Evolutionary conservation across 2,888 invertebrate genomes (phyloP).

Genomic region (Lysandra bellargus): DNA sequence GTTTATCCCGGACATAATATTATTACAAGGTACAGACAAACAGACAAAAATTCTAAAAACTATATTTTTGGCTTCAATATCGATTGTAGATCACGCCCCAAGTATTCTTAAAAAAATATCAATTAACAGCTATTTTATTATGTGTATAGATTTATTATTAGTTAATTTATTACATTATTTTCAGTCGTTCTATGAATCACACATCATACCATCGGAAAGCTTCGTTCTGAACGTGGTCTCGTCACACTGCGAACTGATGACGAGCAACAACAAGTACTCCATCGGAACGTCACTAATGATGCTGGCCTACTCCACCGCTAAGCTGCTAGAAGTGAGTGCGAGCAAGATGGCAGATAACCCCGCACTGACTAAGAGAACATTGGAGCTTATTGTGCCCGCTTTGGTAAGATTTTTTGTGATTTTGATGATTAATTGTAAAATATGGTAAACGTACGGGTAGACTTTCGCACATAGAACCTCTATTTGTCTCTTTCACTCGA

Average conservation of each 20-base stretch:
- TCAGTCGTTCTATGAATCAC: slow-evolving; percentile 86
- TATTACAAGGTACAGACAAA: too few relatives aligned
- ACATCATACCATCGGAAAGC: slow-evolving; percentile 91
- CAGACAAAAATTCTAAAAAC: too few relatives aligned
- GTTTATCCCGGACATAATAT: too few relatives aligned
- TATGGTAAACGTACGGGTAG: background rate
- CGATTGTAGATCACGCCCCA: too few relatives aligned
- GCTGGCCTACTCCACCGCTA: slow-evolving; percentile 70
- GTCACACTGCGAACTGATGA: slow-evolving; percentile 71
- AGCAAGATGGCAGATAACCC: slow-evolving; percentile 79
- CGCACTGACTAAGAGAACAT: slow-evolving; percentile 82
- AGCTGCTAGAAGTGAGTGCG: slow-evolving; percentile 67
- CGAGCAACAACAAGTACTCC: slow-evolving; percentile 63
- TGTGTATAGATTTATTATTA: too few relatives aligned
- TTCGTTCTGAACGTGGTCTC: slow-evolving; percentile 87
- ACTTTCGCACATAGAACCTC: too few relatives aligned
- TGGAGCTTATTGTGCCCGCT: slow-evolving; percentile 87
- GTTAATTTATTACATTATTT: slow-evolving; percentile 38
- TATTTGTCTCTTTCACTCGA: too few relatives aligned
- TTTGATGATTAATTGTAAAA: too few relatives aligned
- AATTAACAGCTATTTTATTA: too few relatives aligned
- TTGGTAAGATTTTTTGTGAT: slow-evolving; percentile 65
- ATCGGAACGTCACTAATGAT: slow-evolving; percentile 69
- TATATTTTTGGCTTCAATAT: too few relatives aligned
- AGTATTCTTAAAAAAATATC: too few relatives aligned